A percentile compares a stretch with the other conserved stretches of the same genome.
Evolutionary conservation across 2,113 vertebrate genomes (phyloP).

Genomic region (Mixornis gularis): DNA sequence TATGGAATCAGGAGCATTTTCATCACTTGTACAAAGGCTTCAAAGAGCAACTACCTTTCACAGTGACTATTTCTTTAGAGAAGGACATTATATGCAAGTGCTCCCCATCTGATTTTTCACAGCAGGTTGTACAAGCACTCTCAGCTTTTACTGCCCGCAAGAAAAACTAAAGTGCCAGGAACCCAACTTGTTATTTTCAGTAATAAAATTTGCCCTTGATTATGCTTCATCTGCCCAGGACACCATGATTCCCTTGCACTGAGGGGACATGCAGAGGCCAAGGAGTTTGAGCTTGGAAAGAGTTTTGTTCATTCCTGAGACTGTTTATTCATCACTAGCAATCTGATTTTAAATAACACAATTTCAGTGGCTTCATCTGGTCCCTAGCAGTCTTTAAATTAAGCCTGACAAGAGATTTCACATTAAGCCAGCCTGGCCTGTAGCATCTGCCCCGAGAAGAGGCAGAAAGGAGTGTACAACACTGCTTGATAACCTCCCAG

Average conservation of each 20-base stretch:
- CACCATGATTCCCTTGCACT: background rate
- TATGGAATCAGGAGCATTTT: background rate
- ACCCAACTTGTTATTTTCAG: background rate
- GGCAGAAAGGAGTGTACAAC: background rate
- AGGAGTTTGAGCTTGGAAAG: background rate
- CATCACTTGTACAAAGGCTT: background rate
- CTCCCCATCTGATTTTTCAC: background rate
- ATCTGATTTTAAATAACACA: slow-evolving; percentile 30
- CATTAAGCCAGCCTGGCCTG: background rate
- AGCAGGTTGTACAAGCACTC: background rate
- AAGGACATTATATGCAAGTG: background rate
- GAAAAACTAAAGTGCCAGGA: background rate
- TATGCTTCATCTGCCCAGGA: background rate
- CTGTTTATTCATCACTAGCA: slow-evolving; percentile 30
- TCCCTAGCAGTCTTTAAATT: background rate
- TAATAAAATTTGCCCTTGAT: slow-evolving; percentile 2
- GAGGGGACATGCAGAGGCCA: background rate
- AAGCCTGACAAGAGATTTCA: slow-evolving; percentile 22
- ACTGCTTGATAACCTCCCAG: background rate
- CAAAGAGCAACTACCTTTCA: background rate
- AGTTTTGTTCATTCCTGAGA: background rate
- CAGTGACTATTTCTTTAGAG: background rate
- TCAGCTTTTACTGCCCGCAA: background rate
- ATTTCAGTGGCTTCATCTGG: background rate
- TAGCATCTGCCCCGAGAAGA: background rate